These are phyloP conservation scores for Andricus curvator DNA, from an alignment of 2,888 invertebrate genomes.

Conservation along the genomic window DNA sequence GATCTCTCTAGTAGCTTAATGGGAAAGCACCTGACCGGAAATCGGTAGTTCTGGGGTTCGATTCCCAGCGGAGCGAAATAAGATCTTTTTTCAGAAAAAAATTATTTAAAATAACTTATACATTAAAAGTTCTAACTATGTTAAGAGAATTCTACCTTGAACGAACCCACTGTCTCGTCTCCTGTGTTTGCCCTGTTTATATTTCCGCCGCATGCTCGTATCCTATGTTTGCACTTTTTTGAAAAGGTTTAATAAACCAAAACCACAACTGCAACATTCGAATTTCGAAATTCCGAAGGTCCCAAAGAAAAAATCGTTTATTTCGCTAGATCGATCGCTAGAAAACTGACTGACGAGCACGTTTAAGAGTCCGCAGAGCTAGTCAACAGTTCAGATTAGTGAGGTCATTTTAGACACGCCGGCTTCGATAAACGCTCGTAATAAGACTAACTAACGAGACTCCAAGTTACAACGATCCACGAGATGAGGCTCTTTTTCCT, in stretches of 20 bases:
- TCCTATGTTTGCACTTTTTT: constrained; percentile 45
- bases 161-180: constrained; percentile 70
- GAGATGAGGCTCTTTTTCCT: constrained; percentile 3
- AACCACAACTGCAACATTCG: constrained; percentile 44
- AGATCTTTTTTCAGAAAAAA: too few species aligned
- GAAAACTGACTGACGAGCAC: constrained; percentile 14
- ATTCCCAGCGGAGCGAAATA: too few species aligned
- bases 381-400: constrained; percentile 12
- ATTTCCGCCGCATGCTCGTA: constrained; percentile 41
- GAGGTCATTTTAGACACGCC: constrained; percentile 52
- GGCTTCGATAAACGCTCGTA: constrained; percentile 66
- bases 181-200: constrained; percentile 45
- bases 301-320: neutral
- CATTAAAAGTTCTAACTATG: constrained; percentile 42
- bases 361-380: neutral
- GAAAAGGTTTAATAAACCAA: constrained; percentile 41
- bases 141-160: constrained; percentile 59
- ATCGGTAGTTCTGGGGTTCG: too few species aligned
- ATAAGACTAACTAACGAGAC: constrained; percentile 68
- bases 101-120: too few species aligned
- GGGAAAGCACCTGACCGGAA: too few species aligned
- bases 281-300: too few species aligned
- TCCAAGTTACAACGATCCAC: constrained; percentile 47
- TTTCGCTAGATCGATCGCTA: neutral
- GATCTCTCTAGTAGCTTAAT: too few species aligned